Evolutionary conservation across 2,113 vertebrate species (phyloP).

Genomic region (Oostethus manadensis): DNA sequence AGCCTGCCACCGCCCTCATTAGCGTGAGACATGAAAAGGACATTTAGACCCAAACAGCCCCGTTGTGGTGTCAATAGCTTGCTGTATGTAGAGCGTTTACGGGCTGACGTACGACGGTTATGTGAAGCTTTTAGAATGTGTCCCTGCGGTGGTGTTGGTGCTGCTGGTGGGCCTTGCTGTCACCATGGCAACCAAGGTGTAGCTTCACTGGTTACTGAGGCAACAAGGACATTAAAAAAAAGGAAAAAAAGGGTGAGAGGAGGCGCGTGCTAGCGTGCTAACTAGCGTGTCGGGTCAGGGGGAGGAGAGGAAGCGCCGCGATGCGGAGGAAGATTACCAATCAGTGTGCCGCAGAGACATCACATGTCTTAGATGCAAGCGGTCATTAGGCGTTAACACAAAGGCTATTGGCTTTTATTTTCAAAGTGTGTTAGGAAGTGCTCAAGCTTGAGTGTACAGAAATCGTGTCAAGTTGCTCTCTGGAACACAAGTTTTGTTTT

Average conservation of each 20-base stretch:
- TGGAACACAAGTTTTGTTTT: too few species aligned
- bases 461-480: too few species aligned
- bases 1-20: neutral
- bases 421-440: neutral
- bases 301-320: neutral
- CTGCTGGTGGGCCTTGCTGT: slow-evolving; percentile 30
- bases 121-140: slow-evolving; percentile 28
- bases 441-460: too few species aligned
- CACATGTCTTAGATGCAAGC: too few species aligned
- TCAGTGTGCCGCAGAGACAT: too few species aligned
- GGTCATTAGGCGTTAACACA: neutral
- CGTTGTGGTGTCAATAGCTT: neutral
- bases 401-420: neutral
- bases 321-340: slow-evolving; percentile 4
- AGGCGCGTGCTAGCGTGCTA: neutral
- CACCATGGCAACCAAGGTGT: slow-evolving; percentile 63
- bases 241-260: slow-evolving; percentile 32
- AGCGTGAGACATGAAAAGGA: neutral
- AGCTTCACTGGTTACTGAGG: slow-evolving; percentile 51
- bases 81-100: too few species aligned
- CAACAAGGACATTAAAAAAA: slow-evolving; percentile 25
- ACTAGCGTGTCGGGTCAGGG: neutral
- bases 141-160: slow-evolving; percentile 35
- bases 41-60: neutral
- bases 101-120: neutral